phyloP scores from a whole-genome alignment of 2,113 vertebrate species.

The Hippocampus abdominalis region DNA sequence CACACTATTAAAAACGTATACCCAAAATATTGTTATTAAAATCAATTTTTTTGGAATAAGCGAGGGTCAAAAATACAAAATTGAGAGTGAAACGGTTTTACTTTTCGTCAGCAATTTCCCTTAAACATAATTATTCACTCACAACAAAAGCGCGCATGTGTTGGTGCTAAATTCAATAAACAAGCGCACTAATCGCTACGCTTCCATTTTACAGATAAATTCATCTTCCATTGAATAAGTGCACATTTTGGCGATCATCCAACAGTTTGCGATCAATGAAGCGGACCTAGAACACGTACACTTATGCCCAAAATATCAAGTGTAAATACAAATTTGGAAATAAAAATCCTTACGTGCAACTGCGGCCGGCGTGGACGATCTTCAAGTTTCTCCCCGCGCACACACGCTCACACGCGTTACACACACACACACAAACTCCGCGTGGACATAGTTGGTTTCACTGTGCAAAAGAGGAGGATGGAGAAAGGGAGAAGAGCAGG shows the following conservation, averaged over 20 bases:
- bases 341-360: constrained; percentile 4
- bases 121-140: background rate
- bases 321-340: background rate
- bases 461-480: constrained; percentile 72
- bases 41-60: background rate
- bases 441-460: constrained; percentile 92
- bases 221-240: background rate
- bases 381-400: constrained; percentile 74
- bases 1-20: background rate
- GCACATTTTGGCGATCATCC: background rate
- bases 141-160: background rate
- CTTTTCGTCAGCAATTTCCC: background rate
- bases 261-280: background rate
- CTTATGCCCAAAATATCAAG: constrained; percentile 18
- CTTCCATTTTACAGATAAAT: background rate
- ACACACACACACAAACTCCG: constrained; percentile 62
- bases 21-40: background rate
- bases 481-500: constrained; percentile 45
- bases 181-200: background rate
- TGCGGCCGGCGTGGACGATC: constrained; percentile 69
- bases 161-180: background rate
- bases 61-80: background rate
- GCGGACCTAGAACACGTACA: background rate
- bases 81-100: background rate
- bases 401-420: constrained; percentile 33